Evolutionary conservation across 2,888 invertebrate genomes (phyloP).

Genomic region (Coleophora deauratella): DNA sequence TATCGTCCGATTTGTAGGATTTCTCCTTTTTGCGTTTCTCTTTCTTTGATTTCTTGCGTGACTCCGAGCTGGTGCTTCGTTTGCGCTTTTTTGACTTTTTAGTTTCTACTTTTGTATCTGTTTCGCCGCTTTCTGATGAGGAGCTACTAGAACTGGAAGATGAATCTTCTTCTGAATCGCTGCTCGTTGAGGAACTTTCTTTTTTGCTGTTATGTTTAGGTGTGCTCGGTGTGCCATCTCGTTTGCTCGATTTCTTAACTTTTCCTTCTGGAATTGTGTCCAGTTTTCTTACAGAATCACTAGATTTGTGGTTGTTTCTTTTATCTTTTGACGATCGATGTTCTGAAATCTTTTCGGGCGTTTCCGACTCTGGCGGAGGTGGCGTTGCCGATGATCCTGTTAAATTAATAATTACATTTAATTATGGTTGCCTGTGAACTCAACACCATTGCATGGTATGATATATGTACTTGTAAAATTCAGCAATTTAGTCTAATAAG

Average conservation of each 20-base stretch:
- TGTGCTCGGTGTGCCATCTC: conserved; percentile 48
- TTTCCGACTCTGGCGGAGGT: conserved; percentile 47
- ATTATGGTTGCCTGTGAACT: no score
- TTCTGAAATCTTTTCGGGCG: conserved; percentile 49
- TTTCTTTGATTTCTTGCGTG: conserved; percentile 43
- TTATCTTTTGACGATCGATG: conserved; percentile 47
- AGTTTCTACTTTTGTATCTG: conserved; percentile 30
- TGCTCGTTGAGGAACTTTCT: conserved; percentile 52
- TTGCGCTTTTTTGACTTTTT: conserved; percentile 49
- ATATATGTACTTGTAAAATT: no score
- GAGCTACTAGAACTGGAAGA: conserved; percentile 37
- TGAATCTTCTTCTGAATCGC: conserved; percentile 53
- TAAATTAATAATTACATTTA: conserved; percentile 1
- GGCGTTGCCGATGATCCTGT: conserved; percentile 56
- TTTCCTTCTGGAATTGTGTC: conserved; percentile 42
- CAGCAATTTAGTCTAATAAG: no score
- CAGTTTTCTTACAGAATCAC: conserved; percentile 42
- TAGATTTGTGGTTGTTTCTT: conserved; percentile 41
- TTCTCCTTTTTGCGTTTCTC: conserved; percentile 39
- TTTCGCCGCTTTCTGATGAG: conserved; percentile 41
- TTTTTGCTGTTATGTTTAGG: conserved; percentile 36
- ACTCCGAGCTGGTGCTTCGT: conserved; percentile 41
- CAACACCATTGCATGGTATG: no score
- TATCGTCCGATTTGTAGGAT: conserved; percentile 34
- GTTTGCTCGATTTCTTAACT: conserved; percentile 43